Percentiles rank a stretch among this genome's conserved stretches.
Conservation (phyloP, 2,888 invertebrate genomes). For the Drosophila barbarae region DNA sequence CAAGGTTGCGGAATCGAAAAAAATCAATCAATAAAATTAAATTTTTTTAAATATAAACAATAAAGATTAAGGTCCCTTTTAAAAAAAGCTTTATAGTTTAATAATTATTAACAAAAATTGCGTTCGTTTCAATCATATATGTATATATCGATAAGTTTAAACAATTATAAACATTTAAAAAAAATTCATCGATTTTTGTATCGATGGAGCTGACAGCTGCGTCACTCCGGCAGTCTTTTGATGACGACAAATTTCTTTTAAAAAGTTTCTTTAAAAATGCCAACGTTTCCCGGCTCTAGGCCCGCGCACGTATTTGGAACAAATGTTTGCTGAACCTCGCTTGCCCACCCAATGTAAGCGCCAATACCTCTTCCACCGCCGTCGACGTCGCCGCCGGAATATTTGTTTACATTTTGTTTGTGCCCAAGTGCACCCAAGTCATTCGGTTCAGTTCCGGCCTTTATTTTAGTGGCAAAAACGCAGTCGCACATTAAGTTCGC, state of each 20-base stretch:
- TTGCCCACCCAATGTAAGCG: slow-evolving; percentile 32
- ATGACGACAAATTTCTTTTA: slow-evolving; percentile 60
- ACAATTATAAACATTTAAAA: no score
- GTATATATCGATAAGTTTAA: no score
- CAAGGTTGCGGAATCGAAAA: no score
- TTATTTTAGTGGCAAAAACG: slow-evolving; percentile 34
- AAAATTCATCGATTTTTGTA: no score
- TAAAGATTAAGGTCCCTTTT: no score
- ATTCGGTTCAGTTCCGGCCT: slow-evolving; percentile 6
- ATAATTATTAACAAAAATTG: no score
- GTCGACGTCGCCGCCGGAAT: slow-evolving; percentile 32
- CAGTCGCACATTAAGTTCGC: not conserved
- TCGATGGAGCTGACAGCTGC: not conserved
- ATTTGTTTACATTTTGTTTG: slow-evolving; percentile 41
- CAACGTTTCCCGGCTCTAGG: slow-evolving; percentile 14
- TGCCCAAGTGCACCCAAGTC: slow-evolving; percentile 36
- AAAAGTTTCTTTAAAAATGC: slow-evolving; percentile 53
- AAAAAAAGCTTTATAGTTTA: no score
- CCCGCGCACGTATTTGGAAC: slow-evolving; percentile 28
- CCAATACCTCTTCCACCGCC: slow-evolving; percentile 41
- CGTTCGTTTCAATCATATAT: no score
- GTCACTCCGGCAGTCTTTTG: slow-evolving; percentile 27
- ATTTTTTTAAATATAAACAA: no score
- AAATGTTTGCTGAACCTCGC: slow-evolving; percentile 37
- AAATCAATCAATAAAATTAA: no score